phyloP scores from a whole-genome alignment of 2,888 invertebrate genomes.

The Globia sparganii region DNA sequence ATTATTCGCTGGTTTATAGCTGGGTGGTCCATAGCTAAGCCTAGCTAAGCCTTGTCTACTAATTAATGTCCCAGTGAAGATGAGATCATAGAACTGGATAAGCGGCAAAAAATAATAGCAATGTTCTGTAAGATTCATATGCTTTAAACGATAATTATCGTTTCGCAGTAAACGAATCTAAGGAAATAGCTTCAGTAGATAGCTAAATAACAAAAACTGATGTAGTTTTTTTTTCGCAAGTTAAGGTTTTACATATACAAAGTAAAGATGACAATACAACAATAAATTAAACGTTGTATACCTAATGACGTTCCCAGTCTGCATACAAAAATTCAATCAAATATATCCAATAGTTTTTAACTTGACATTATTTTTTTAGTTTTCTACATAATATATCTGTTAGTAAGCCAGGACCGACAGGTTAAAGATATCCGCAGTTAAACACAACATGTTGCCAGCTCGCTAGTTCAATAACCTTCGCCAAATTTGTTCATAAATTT shows the following conservation, averaged over 20 bases:
- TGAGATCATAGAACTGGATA: background rate
- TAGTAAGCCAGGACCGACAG: too few species aligned
- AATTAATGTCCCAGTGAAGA: slow-evolving; percentile 12
- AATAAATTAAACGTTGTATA: too few species aligned
- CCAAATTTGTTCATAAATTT: too few species aligned
- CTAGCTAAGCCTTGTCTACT: slow-evolving; percentile 7
- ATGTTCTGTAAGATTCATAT: background rate
- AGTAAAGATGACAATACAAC: too few species aligned
- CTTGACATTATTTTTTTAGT: too few species aligned
- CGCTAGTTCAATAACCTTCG: too few species aligned
- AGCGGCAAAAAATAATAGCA: background rate
- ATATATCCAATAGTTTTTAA: too few species aligned
- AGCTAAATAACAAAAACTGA: background rate
- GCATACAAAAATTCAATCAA: too few species aligned
- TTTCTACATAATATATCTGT: too few species aligned
- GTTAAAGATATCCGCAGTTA: too few species aligned
- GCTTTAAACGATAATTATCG: background rate
- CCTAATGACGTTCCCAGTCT: too few species aligned
- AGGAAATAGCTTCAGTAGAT: background rate
- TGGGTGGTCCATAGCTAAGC: slow-evolving; percentile 46
- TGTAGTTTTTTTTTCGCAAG: background rate
- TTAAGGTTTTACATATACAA: background rate
- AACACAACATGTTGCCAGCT: too few species aligned
- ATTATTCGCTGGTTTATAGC: background rate
- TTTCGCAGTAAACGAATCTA: background rate